Conservation (phyloP, 2,888 invertebrate genomes). For the Chromoteleia sp. region DNA sequence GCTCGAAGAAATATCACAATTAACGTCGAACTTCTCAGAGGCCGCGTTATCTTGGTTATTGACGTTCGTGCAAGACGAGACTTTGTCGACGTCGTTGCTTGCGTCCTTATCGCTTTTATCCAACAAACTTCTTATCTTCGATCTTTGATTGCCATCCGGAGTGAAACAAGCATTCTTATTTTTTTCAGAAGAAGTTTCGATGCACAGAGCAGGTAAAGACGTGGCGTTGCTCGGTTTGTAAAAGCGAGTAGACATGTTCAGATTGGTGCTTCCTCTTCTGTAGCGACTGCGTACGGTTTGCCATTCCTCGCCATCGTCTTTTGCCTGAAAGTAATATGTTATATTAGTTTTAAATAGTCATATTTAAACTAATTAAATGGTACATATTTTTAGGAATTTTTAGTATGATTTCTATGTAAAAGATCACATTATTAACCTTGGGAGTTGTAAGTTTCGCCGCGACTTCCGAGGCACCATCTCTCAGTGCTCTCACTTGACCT, state of each 20-base stretch:
- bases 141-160: constrained; percentile 75
- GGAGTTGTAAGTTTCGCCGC: not conserved
- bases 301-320: constrained; percentile 90
- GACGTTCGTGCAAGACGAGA: constrained; percentile 80
- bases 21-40: constrained; percentile 48
- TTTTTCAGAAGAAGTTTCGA: constrained; percentile 78
- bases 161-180: constrained; percentile 78
- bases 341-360: constrained; percentile 14
- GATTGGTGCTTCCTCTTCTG: constrained; percentile 88
- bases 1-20: constrained; percentile 64
- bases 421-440: constrained; percentile 28
- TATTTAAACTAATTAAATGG: no score
- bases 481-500: constrained; percentile 24
- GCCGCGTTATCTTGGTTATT: constrained; percentile 79
- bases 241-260: constrained; percentile 89
- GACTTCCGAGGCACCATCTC: constrained; percentile 9
- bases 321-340: constrained; percentile 70
- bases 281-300: constrained; percentile 93
- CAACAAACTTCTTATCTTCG: constrained; percentile 72
- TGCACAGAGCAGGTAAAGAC: constrained; percentile 90
- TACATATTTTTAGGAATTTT: no score
- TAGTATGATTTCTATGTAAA: not conserved
- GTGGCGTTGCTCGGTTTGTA: constrained; percentile 93
- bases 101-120: constrained; percentile 76
- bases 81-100: constrained; percentile 76